phyloP scores from a whole-genome alignment of 2,797 vertebrate species.

The Notolepis coatsorum region DNA sequence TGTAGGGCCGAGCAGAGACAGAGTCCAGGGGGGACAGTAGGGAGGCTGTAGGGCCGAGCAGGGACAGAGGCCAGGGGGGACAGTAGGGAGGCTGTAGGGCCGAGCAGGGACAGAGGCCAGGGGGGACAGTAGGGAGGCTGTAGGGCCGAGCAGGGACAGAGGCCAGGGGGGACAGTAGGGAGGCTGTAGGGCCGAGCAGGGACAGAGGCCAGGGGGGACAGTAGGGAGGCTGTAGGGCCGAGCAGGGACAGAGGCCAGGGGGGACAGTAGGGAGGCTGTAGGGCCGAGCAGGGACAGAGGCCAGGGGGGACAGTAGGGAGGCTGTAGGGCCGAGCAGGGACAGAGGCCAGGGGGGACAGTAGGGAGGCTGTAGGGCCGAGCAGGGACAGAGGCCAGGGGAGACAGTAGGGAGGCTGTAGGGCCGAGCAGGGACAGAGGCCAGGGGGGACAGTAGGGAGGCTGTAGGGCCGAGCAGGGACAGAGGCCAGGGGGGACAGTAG shows the following conservation, averaged over 20 bases:
- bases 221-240: conserved; percentile 27
- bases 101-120: conserved; percentile 51
- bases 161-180: not conserved
- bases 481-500: conserved; percentile 35
- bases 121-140: conserved; percentile 22
- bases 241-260: conserved; percentile 11
- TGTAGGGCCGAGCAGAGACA: conserved; percentile 47
- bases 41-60: conserved; percentile 28
- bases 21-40: conserved; percentile 34
- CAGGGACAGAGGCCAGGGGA: conserved; percentile 51
- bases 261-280: not conserved
- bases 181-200: conserved; percentile 34
- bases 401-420: conserved; percentile 21
- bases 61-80: conserved; percentile 1
- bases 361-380: conserved; percentile 21
- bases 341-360: not conserved
- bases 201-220: conserved; percentile 46
- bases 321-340: conserved; percentile 25
- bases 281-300: conserved; percentile 52
- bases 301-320: conserved; percentile 25
- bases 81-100: conserved; percentile 12
- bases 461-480: conserved; percentile 47
- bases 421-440: conserved; percentile 20
- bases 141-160: conserved; percentile 26
- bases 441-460: not conserved